Conservation (phyloP, 2,888 invertebrate species). For the Maniola hyperantus region DNA sequence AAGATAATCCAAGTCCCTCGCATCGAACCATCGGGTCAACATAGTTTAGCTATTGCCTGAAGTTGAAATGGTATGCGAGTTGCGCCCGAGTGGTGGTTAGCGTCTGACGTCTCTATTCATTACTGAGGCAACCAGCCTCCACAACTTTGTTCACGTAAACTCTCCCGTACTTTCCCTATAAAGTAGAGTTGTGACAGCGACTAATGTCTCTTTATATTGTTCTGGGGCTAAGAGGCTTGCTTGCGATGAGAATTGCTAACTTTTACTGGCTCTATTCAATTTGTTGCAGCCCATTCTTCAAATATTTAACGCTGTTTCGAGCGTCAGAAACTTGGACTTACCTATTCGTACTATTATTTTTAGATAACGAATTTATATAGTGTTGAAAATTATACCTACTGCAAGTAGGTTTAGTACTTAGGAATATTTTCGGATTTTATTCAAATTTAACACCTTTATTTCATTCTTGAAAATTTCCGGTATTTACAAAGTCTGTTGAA, state of each 20-base stretch:
- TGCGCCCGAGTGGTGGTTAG: conserved; percentile 70
- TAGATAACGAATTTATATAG: background rate
- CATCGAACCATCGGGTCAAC: conserved; percentile 54
- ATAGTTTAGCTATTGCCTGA: conserved; percentile 59
- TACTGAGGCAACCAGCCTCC: conserved; percentile 71
- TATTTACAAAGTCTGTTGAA: background rate
- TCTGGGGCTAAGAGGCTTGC: conserved; percentile 81
- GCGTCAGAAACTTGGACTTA: background rate
- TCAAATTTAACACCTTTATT: background rate
- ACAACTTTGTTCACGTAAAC: conserved; percentile 75
- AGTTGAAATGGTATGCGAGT: conserved; percentile 70
- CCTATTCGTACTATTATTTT: background rate
- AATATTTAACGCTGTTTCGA: conserved; percentile 50
- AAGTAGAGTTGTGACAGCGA: conserved; percentile 80
- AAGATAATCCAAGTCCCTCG: conserved; percentile 42
- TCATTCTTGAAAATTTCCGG: background rate
- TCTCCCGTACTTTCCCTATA: conserved; percentile 77
- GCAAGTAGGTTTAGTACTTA: background rate
- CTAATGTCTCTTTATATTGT: conserved; percentile 81
- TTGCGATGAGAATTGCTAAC: conserved; percentile 77
- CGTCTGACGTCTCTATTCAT: conserved; percentile 78
- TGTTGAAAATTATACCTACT: background rate
- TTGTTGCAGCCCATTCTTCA: conserved; percentile 54
- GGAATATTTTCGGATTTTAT: background rate
- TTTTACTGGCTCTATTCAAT: conserved; percentile 67